These are phyloP conservation scores for Lordiphosa collinella DNA, from an alignment of 1,140 invertebrate genomes.

Conservation along the genomic window DNA sequence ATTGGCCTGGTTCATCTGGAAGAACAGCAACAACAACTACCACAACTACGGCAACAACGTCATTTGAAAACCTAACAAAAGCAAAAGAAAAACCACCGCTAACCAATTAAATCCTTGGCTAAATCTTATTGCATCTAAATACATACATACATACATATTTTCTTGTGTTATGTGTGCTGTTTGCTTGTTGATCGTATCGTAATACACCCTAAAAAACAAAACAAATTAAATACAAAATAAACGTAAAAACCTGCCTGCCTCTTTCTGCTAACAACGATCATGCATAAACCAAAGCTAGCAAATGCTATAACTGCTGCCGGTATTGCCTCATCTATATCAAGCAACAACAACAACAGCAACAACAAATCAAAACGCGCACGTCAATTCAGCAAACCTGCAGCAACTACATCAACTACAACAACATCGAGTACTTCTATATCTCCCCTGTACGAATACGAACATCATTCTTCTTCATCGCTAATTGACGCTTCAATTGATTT, in stretches of 20 bases:
- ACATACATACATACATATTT: slow-evolving; percentile 2
- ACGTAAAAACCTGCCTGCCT: slow-evolving; percentile 17
- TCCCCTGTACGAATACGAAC: slow-evolving; percentile 33
- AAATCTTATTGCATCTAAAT: slow-evolving; percentile 29
- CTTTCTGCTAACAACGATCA: slow-evolving; percentile 64
- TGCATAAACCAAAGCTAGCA: slow-evolving; percentile 74
- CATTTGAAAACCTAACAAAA: slow-evolving; percentile 51
- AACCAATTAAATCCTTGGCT: slow-evolving; percentile 28
- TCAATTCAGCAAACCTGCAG: slow-evolving; percentile 29
- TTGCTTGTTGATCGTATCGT: slow-evolving; percentile 46
- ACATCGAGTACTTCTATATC: slow-evolving; percentile 17
- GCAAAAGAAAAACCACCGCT: slow-evolving; percentile 22
- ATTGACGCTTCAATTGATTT: slow-evolving; percentile 79
- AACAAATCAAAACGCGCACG: slow-evolving; percentile 31
- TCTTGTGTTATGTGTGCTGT: slow-evolving; percentile 59
- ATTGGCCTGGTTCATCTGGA: slow-evolving; percentile 20
- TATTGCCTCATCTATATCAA: slow-evolving; percentile 75
- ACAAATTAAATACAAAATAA: slow-evolving; percentile 26
- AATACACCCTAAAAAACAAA: slow-evolving; percentile 39
- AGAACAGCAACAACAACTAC: slow-evolving; percentile 17
- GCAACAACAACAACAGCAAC: slow-evolving; percentile 54
- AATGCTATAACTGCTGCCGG: slow-evolving; percentile 74
- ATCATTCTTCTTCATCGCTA: slow-evolving; percentile 52
- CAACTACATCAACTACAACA: slow-evolving; percentile 32
- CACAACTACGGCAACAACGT: slow-evolving; percentile 15